Percentiles rank a stretch among this genome's conserved stretches.
These are phyloP conservation scores for Hartigia nigra DNA, from an alignment of 2,888 invertebrate species.

Conservation along the genomic window DNA sequence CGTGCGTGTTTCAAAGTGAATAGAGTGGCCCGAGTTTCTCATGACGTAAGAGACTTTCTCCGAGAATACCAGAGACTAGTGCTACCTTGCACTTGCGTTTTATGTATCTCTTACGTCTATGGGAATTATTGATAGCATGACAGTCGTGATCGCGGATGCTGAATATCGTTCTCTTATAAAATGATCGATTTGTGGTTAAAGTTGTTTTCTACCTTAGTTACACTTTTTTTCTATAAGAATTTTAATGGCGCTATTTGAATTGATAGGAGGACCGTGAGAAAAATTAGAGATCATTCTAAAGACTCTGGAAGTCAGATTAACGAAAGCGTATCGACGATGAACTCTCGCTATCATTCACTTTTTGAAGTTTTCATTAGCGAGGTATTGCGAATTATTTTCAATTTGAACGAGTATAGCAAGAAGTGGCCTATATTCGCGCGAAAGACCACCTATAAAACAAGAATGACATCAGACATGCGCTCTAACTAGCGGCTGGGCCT, in stretches of 20 bases:
- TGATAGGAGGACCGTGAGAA: not conserved
- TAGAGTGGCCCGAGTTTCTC: not conserved
- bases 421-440: constrained; percentile 29
- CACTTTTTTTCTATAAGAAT: not conserved
- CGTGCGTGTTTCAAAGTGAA: not conserved
- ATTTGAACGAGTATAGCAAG: constrained; percentile 12
- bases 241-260: not conserved
- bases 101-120: not conserved
- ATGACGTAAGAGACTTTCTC: constrained; percentile 60
- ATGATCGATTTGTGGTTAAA: too few species aligned
- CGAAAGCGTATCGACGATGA: not conserved
- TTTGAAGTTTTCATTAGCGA: not conserved
- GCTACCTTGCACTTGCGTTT: not conserved
- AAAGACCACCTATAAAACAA: constrained; percentile 24
- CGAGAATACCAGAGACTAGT: not conserved
- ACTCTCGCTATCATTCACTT: not conserved
- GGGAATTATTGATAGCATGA: not conserved
- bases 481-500: constrained; percentile 29
- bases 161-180: not conserved
- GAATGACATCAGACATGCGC: constrained; percentile 28
- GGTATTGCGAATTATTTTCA: constrained; percentile 20
- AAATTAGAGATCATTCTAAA: not conserved
- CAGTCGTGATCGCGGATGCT: not conserved
- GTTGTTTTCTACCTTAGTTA: too few species aligned
- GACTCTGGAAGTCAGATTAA: not conserved